Percentiles rank a stretch among this genome's conserved stretches.
Conservation (phyloP, 2,888 invertebrate species). For the Macroteleia sp. region DNA sequence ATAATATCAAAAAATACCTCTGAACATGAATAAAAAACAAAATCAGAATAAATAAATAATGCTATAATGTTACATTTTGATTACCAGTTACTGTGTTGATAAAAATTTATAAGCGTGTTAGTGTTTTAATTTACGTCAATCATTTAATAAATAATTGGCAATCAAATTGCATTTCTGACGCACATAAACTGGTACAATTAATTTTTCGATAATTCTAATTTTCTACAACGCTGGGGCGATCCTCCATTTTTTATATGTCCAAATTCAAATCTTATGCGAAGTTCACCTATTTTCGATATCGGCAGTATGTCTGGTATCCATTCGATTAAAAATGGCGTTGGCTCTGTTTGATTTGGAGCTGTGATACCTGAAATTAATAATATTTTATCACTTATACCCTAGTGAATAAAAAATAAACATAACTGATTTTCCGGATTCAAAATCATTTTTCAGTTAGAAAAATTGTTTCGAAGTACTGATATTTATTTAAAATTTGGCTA, state of each 20-base stretch:
- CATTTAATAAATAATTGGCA: constrained; percentile 10
- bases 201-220: constrained; percentile 74
- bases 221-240: constrained; percentile 75
- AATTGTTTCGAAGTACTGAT: too few relatives aligned
- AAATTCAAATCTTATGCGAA: constrained; percentile 89
- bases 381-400: too few relatives aligned
- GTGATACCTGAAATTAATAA: constrained; percentile 83
- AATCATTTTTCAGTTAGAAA: too few relatives aligned
- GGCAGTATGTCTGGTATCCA: constrained; percentile 91
- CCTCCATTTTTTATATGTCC: constrained; percentile 87
- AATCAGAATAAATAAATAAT: constrained; percentile 44
- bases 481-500: too few relatives aligned
- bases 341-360: constrained; percentile 85
- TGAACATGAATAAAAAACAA: background rate
- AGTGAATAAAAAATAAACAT: too few relatives aligned
- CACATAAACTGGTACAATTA: constrained; percentile 65
- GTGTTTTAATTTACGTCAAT: too few relatives aligned
- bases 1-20: constrained; percentile 19
- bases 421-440: too few relatives aligned
- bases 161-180: constrained; percentile 2
- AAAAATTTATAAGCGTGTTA: too few relatives aligned
- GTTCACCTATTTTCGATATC: constrained; percentile 88
- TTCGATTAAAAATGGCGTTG: constrained; percentile 89
- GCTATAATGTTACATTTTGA: constrained; percentile 17
- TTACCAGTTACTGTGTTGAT: too few relatives aligned